A percentile compares a stretch with the other conserved stretches of the same genome.
phyloP scores from a whole-genome alignment of 2,113 vertebrate genomes.

The Nansenia antarctica region DNA sequence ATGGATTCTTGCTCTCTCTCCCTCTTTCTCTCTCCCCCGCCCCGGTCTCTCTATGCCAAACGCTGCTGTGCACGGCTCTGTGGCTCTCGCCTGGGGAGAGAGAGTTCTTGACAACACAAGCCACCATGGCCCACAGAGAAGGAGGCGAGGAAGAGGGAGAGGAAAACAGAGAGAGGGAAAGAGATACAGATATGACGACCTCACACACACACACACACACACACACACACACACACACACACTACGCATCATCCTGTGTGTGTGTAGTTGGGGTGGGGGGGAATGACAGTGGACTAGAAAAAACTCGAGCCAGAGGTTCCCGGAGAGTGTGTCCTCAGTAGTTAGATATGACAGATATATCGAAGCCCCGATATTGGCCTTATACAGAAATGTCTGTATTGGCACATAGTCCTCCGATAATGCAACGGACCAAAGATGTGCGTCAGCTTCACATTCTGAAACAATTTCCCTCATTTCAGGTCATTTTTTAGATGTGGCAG shows the following conservation, averaged over 20 bases:
- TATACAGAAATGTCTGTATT: too few relatives aligned
- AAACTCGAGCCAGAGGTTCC: neutral
- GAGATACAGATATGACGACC: neutral
- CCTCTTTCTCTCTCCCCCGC: too few relatives aligned
- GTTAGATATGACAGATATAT: too few relatives aligned
- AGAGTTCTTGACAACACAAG: neutral
- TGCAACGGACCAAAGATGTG: too few relatives aligned
- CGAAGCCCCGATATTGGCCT: too few relatives aligned
- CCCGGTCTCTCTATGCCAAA: too few relatives aligned
- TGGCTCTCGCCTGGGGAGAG: neutral
- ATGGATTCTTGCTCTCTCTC: too few relatives aligned
- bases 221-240: neutral
- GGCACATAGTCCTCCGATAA: too few relatives aligned
- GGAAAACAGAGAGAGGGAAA: neutral
- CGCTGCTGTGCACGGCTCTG: neutral
- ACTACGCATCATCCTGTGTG: neutral
- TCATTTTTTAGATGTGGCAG: too few relatives aligned
- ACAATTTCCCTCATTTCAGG: too few relatives aligned
- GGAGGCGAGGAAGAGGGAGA: neutral
- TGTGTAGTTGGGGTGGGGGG: neutral
- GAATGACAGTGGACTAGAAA: neutral
- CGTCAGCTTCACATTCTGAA: too few relatives aligned
- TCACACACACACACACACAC: neutral
- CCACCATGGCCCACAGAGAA: neutral
- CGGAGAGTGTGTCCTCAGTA: neutral